Percentiles rank a stretch among this genome's conserved stretches.
Evolutionary conservation across 2,888 invertebrate species (phyloP).

Genomic region (Orthonychiurus folsomi): DNA sequence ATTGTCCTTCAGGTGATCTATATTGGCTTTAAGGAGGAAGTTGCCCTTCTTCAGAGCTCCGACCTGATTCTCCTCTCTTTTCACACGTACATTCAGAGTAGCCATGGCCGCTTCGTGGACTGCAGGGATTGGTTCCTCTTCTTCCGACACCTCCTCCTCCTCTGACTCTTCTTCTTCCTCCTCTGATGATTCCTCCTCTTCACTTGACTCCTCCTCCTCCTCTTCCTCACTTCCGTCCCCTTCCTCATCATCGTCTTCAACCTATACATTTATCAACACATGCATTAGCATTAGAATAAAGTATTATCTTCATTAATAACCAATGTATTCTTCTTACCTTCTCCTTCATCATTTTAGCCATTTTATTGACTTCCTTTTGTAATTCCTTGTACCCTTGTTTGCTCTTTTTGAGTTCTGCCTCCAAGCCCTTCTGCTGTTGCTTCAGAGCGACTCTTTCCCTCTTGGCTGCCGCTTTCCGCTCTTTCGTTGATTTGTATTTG

Average conservation of each 20-base stretch:
- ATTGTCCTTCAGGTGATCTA: slow-evolving; percentile 77
- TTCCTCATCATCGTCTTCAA: slow-evolving; percentile 52
- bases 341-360: slow-evolving; percentile 79
- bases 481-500: slow-evolving; percentile 49
- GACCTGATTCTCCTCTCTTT: slow-evolving; percentile 65
- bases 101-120: slow-evolving; percentile 40
- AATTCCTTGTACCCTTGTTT: slow-evolving; percentile 71
- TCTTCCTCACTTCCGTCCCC: slow-evolving; percentile 34
- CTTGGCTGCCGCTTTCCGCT: slow-evolving; percentile 61
- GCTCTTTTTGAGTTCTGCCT: slow-evolving; percentile 60
- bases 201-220: slow-evolving; percentile 26
- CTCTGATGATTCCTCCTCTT: slow-evolving; percentile 24
- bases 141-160: slow-evolving; percentile 22
- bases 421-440: slow-evolving; percentile 71
- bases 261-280: no score
- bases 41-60: slow-evolving; percentile 79
- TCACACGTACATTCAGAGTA: slow-evolving; percentile 30
- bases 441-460: slow-evolving; percentile 68
- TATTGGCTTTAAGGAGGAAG: slow-evolving; percentile 74
- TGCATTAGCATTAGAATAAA: no score
- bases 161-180: slow-evolving; percentile 23
- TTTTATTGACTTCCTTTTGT: slow-evolving; percentile 81
- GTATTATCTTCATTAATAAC: no score
- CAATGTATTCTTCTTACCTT: slow-evolving; percentile 51
- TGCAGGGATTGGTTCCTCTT: slow-evolving; percentile 22